These are phyloP conservation scores for Iphiclides podalirius DNA, from an alignment of 2,888 invertebrate genomes.

Conservation along the genomic window DNA sequence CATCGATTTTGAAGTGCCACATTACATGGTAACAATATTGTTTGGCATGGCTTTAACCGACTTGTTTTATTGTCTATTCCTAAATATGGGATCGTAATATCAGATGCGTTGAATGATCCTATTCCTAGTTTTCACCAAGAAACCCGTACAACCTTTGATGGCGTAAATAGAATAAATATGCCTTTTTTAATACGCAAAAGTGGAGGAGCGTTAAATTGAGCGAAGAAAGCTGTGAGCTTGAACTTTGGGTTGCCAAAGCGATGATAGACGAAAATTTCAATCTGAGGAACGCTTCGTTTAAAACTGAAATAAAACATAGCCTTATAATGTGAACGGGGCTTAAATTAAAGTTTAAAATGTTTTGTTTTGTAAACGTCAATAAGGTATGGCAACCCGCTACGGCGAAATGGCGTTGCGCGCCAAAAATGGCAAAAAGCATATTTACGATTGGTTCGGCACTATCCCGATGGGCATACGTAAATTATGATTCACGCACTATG, in stretches of 20 bases:
- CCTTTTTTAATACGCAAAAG: constrained; percentile 55
- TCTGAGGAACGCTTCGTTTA: no score
- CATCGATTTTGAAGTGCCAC: constrained; percentile 9
- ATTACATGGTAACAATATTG: constrained; percentile 10
- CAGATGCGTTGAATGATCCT: constrained; percentile 13
- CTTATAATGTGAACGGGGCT: no score
- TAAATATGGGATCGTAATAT: constrained; percentile 11
- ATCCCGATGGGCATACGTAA: constrained; percentile 26
- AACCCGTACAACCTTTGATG: constrained; percentile 32
- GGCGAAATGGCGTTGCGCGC: constrained; percentile 45
- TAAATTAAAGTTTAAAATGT: no score
- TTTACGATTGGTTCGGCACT: constrained; percentile 46
- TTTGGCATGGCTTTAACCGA: constrained; percentile 6
- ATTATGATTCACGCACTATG: background rate
- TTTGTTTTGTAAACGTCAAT: no score
- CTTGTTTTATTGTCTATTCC: constrained; percentile 11
- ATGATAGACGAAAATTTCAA: no score
- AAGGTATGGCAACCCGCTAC: constrained; percentile 58
- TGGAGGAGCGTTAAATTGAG: constrained; percentile 71
- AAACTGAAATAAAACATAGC: no score
- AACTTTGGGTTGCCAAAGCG: constrained; percentile 63
- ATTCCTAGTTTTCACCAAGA: constrained; percentile 20
- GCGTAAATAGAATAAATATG: constrained; percentile 36
- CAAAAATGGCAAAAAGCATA: constrained; percentile 37
- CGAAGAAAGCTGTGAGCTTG: constrained; percentile 75